A percentile compares a stretch with the other conserved stretches of the same genome.
Evolutionary conservation across 1,140 invertebrate species (phyloP).

Genomic region (Sycobia sp.): DNA sequence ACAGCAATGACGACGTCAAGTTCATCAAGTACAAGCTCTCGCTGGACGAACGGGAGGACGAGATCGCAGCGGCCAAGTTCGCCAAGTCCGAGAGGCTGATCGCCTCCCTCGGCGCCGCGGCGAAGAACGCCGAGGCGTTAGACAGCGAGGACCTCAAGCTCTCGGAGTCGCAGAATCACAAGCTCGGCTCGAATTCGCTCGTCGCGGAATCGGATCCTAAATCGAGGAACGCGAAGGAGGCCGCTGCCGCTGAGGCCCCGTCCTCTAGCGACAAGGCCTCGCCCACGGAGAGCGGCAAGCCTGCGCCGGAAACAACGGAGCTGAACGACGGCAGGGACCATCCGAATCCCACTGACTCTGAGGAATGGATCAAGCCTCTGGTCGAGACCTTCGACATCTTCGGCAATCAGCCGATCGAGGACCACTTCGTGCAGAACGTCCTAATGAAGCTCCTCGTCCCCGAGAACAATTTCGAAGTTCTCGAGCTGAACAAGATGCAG

Average conservation of each 20-base stretch:
- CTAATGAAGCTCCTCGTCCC: slow-evolving; percentile 26
- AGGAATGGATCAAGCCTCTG: slow-evolving; percentile 32
- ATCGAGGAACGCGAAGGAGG: neutral
- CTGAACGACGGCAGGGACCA: slow-evolving; percentile 23
- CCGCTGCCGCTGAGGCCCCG: neutral
- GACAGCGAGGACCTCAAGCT: slow-evolving; percentile 14
- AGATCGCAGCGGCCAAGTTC: neutral
- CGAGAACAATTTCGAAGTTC: slow-evolving; percentile 24
- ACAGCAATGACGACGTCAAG: slow-evolving; percentile 29
- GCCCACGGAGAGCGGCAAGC: neutral
- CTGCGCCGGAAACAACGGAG: neutral
- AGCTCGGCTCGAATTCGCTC: slow-evolving; percentile 4
- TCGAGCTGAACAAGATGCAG: slow-evolving; percentile 34
- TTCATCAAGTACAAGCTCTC: slow-evolving; percentile 29
- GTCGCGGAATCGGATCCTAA: neutral
- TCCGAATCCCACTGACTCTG: slow-evolving; percentile 20
- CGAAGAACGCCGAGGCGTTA: neutral
- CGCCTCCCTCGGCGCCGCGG: neutral
- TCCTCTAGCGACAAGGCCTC: neutral
- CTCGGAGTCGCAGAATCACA: slow-evolving; percentile 21
- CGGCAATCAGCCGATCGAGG: slow-evolving; percentile 30
- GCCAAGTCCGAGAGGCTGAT: slow-evolving; percentile 15
- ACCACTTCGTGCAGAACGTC: slow-evolving; percentile 27
- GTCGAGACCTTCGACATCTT: slow-evolving; percentile 33
- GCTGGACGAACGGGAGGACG: slow-evolving; percentile 7